Conservation (phyloP, 2,888 invertebrate species). For the Alloplasta piceator region DNA sequence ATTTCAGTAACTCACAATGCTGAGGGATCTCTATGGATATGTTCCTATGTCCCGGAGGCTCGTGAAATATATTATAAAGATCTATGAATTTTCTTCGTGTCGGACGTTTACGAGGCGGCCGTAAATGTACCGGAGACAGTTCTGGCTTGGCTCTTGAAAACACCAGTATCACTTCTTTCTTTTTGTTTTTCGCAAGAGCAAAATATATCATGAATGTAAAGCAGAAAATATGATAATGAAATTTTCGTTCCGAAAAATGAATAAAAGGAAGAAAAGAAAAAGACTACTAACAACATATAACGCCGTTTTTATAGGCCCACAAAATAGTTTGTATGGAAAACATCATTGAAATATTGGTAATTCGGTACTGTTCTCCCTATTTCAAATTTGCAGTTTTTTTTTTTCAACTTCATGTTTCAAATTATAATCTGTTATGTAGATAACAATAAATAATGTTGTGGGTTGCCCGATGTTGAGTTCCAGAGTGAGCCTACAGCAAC, state of each 20-base stretch:
- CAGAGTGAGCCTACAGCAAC: no score
- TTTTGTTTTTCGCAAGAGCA: constrained; percentile 12
- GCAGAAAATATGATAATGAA: constrained; percentile 13
- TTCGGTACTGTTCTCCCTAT: no score
- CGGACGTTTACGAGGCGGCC: constrained; percentile 79
- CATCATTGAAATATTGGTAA: no score
- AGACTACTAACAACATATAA: no score
- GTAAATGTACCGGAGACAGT: constrained; percentile 71
- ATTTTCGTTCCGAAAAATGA: background rate
- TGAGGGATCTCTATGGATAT: background rate
- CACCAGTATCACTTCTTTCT: constrained; percentile 26
- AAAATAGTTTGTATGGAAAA: no score
- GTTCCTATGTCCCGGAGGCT: constrained; percentile 32
- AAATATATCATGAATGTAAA: background rate
- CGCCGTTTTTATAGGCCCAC: no score
- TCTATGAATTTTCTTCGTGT: constrained; percentile 75
- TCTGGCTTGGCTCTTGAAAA: constrained; percentile 41
- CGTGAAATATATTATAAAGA: constrained; percentile 69
- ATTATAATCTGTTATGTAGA: no score
- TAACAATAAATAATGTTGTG: no score
- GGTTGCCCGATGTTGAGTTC: no score
- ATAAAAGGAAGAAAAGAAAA: background rate
- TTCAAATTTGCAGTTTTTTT: no score
- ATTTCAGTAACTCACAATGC: constrained; percentile 34
- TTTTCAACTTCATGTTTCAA: no score